Evolutionary conservation across 2,113 vertebrate species (phyloP).

Genomic region (Larimichthys crocea): DNA sequence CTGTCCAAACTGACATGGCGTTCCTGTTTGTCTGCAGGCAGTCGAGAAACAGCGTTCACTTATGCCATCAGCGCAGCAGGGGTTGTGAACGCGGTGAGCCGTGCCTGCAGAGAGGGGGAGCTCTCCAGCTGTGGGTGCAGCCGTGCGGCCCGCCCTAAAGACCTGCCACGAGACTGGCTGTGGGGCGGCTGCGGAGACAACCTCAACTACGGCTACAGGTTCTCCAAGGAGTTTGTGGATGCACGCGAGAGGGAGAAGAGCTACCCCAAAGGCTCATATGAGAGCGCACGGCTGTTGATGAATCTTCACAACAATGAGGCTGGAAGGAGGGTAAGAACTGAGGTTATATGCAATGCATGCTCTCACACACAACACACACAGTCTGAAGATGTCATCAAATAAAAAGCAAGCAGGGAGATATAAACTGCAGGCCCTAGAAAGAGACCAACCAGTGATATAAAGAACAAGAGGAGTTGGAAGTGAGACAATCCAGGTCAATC

Average conservation of each 20-base stretch:
- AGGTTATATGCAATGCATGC: neutral
- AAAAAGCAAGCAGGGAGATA: slow-evolving; percentile 6
- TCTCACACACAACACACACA: neutral
- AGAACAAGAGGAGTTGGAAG: slow-evolving; percentile 26
- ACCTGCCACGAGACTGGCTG: slow-evolving; percentile 97
- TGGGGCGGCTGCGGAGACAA: slow-evolving; percentile 99
- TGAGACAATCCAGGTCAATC: slow-evolving; percentile 62
- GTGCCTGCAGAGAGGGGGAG: slow-evolving; percentile 96
- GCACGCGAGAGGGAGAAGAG: slow-evolving; percentile 96
- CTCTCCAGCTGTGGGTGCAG: slow-evolving; percentile 98
- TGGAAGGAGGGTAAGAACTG: slow-evolving; percentile 89
- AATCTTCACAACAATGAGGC: slow-evolving; percentile 99
- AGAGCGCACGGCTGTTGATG: slow-evolving; percentile 93
- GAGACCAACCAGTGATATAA: slow-evolving; percentile 20
- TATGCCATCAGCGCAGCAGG: slow-evolving; percentile 96
- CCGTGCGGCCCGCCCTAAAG: slow-evolving; percentile 92
- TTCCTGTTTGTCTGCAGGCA: slow-evolving; percentile 84
- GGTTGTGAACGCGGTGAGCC: slow-evolving; percentile 97
- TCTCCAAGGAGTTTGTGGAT: slow-evolving; percentile 97
- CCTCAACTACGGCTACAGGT: slow-evolving; percentile 96
- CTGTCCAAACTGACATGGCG: slow-evolving; percentile 19
- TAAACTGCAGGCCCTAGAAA: slow-evolving; percentile 10
- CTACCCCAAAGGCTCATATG: slow-evolving; percentile 90
- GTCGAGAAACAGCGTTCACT: slow-evolving; percentile 96
- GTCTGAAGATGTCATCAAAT: neutral